Base-by-base conservation (phyloP, 2,888 invertebrate genomes). In the Enchytraeus crypticus region DNA sequence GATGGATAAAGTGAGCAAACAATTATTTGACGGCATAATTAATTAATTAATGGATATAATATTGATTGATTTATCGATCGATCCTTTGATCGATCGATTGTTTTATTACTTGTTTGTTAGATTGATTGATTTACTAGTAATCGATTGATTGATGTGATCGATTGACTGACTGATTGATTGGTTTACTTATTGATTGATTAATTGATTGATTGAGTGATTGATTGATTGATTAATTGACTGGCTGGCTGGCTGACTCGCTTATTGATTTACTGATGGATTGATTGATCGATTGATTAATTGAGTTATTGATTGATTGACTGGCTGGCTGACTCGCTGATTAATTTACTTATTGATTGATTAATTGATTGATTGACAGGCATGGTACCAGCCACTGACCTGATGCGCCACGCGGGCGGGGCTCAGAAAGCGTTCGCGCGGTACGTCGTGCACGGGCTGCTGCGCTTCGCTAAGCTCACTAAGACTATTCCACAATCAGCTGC, bases 321-420 rank as follows among this genome's bases (percentile, higher is more conserved):
- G n/a, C 43, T 38, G 43, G n/a, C 43, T n/a, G n/a, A 38, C 43
- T 38, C 11, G n/a, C 43, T 38, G 43, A 38, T 14, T 38, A 14
- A 38, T 14, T 38, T 11, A 38, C n/a, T n/a, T n/a, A n/a, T n/a
- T n/a, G n/a, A n/a, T n/a, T n/a, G n/a, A n/a, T n/a, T n/a, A n/a
- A n/a, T 14, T 38, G 43, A 38, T 14, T n/a, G n/a, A n/a, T n/a
- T 53, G 53, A 23, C 70, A 66, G 74, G 73, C 62, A 72, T 72
- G 53, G 66, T 74, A 51, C 74, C 74, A 4, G 64, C 68, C 38
- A 73, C 74, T 18, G 71, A 71, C 23, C 59, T 74, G 34, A 61
- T 58, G 32, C 64, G 73, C 21, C 65, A 66, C 45, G 58, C 66
- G 11, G 65, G 67, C 30, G 61, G 67, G 8, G 66, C 70, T 5